Base-by-base conservation (phyloP, 2,113 vertebrate genomes). In the Ceyx margarethae region DNA sequence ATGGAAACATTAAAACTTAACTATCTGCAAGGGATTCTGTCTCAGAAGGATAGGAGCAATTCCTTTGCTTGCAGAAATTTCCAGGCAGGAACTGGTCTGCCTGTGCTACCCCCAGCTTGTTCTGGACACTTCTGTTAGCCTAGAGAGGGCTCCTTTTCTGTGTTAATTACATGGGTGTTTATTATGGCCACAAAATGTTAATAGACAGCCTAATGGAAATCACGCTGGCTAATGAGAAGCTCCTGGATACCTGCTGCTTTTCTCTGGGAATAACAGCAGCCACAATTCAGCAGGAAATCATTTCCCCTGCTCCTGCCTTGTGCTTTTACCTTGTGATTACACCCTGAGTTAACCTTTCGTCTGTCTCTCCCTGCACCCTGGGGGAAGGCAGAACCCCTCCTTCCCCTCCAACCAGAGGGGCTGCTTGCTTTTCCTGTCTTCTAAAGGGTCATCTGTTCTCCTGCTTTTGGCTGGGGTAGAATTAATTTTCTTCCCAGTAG, bases 161-260 rank as follows among this genome's bases (percentile, higher is more conserved):
- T 85, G 71, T 77, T 91, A 92, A 87, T 96, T 93, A 94, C 80
- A 85, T 69, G 91, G 87, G 85, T 96, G 95, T 93, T 96, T 94
- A 95, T 93, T 96, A 87, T 0, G 4, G 75, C 53, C 89, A 94
- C 91, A 94, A 91, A 94, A 96, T 71, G 65, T 87, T 94, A 95
- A 85, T 85, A 94, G 92, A 48, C 68, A 92, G 72, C 51, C 92
- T 93, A 89, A 94, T 94, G 91, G 91, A 85, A 96, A 94, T 89
- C 81, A 76, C 46, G 78, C 86, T 96, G 91, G 75, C 92, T 95
- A 96, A 95, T 93, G 81, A 92, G 94, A 77, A 91, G 60, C 89
- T 82, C 78, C 95, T 89, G 75, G 66, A 87, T 85, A 69, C 81
- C 84, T 87, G 75, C 87, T 93, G 89, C 56, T 92, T 87, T 93